phyloP scores from a whole-genome alignment of 2,797 vertebrate species.

The Anisognathus igniventris region DNA sequence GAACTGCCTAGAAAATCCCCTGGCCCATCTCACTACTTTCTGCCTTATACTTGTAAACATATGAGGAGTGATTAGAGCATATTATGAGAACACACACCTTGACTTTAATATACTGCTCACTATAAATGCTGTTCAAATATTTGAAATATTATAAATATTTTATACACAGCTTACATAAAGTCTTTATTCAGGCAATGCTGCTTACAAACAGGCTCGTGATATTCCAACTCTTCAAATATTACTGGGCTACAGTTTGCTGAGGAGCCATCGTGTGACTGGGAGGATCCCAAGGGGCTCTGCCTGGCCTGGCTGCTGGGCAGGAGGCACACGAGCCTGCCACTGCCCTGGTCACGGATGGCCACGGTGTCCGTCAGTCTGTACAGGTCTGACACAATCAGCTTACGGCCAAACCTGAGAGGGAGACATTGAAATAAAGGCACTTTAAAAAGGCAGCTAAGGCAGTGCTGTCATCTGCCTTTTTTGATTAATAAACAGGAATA shows the following conservation, averaged over 20 bases:
- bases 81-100: not conserved
- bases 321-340: conserved; percentile 87
- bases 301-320: conserved; percentile 86
- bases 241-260: conserved; percentile 90
- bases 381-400: conserved; percentile 85
- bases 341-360: conserved; percentile 88
- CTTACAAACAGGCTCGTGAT: conserved; percentile 92
- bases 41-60: not conserved
- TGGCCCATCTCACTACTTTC: not conserved
- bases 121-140: not conserved
- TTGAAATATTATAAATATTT: not conserved
- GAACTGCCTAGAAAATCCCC: not conserved
- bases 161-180: conserved; percentile 81
- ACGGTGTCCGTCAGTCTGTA: conserved; percentile 89
- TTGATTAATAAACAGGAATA: not conserved
- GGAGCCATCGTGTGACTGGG: conserved; percentile 89
- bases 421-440: not conserved
- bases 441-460: not conserved
- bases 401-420: conserved; percentile 83
- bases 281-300: conserved; percentile 91
- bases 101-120: fast-evolving
- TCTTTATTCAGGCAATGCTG: conserved; percentile 84
- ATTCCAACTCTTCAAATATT: conserved; percentile 94
- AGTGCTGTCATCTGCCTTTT: not conserved
- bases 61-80: not conserved